These are phyloP conservation scores for Pegoplata infirma DNA, from an alignment of 2,888 invertebrate species.

Conservation along the genomic window DNA sequence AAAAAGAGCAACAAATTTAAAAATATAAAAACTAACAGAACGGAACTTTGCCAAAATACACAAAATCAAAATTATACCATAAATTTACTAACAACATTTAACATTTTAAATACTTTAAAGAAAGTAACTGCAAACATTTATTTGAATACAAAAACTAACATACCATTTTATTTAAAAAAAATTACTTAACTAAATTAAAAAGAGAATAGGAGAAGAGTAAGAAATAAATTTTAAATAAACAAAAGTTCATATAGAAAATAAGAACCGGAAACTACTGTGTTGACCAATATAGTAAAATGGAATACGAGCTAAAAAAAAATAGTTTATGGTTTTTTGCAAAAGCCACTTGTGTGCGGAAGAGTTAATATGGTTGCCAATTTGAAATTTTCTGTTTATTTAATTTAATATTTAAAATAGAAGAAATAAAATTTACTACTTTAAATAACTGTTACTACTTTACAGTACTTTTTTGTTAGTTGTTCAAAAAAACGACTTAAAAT, in stretches of 20 bases:
- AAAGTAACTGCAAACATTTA: background rate
- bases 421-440: too few relatives aligned
- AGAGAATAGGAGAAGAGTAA: background rate
- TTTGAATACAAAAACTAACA: background rate
- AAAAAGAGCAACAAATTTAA: background rate
- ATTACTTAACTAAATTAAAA: background rate
- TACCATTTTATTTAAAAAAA: background rate
- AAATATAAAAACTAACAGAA: too few relatives aligned
- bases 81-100: background rate
- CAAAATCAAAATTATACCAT: background rate
- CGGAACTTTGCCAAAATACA: background rate
- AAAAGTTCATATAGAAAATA: background rate
- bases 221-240: background rate
- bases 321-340: background rate
- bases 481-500: too few relatives aligned
- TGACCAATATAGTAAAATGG: background rate
- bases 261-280: background rate
- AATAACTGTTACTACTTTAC: too few relatives aligned
- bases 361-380: background rate
- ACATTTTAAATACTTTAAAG: background rate
- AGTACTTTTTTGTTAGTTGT: too few relatives aligned
- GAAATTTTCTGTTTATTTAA: too few relatives aligned
- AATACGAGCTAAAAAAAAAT: background rate
- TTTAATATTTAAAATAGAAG: too few relatives aligned
- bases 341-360: background rate